Percentiles rank a stretch among this genome's conserved stretches.
Evolutionary conservation across 2,113 vertebrate species (phyloP).

Genomic region (Falco punctatus): DNA sequence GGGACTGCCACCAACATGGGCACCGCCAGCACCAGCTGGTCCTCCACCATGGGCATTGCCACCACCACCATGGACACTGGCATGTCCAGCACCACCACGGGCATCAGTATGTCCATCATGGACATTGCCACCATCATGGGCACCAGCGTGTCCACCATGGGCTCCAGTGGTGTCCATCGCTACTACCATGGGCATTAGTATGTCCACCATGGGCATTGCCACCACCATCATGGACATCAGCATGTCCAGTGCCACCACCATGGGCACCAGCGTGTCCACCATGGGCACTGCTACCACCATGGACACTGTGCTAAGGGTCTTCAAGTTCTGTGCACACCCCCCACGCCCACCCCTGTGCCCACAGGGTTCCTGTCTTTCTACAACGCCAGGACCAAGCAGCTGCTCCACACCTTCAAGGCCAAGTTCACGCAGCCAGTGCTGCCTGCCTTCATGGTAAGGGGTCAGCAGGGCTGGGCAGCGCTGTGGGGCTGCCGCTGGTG

Average conservation of each 20-base stretch:
- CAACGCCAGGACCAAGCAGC: slow-evolving; percentile 87
- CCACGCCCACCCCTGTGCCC: background rate
- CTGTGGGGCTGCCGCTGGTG: fast-evolving
- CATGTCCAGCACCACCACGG: background rate
- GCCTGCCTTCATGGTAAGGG: slow-evolving; percentile 89
- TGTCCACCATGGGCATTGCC: background rate
- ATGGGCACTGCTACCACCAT: background rate
- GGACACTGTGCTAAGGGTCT: background rate
- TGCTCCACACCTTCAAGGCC: slow-evolving; percentile 90
- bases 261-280: background rate
- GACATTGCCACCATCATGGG: no score
- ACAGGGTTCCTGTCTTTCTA: slow-evolving; percentile 92
- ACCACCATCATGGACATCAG: no score
- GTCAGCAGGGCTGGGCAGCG: background rate
- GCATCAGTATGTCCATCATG: no score
- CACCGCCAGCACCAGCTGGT: no score
- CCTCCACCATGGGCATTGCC: background rate
- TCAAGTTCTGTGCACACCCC: background rate
- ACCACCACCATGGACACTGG: background rate
- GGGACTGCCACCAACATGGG: background rate
- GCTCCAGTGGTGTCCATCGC: background rate
- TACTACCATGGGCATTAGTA: background rate
- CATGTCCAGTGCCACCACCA: background rate
- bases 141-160: no score
- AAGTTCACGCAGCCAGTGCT: slow-evolving; percentile 92